These are phyloP conservation scores for Eulemur albifrons DNA, from an alignment of 2,797 vertebrate genomes.

Conservation along the genomic window DNA sequence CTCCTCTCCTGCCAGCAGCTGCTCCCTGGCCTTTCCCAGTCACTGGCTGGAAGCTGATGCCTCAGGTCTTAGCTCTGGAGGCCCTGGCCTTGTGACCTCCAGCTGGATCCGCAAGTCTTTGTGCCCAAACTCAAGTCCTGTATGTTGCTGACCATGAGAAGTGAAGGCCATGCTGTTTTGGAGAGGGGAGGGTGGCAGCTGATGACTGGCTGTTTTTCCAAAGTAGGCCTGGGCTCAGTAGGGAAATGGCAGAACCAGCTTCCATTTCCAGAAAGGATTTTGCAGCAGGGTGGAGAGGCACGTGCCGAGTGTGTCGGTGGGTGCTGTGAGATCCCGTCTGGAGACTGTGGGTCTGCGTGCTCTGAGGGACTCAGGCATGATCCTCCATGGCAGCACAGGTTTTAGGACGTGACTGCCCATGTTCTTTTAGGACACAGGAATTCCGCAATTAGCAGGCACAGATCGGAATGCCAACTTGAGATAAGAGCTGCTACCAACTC, in stretches of 20 bases:
- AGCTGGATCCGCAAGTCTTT: background rate
- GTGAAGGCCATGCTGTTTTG: background rate
- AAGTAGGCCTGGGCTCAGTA: background rate
- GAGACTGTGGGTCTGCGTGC: background rate
- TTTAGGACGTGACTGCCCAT: background rate
- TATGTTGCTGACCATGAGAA: rapidly evolving
- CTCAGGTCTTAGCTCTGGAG: background rate
- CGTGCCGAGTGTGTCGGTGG: rapidly evolving
- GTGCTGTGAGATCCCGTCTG: background rate
- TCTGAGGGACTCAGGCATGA: rapidly evolving
- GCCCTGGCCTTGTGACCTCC: background rate
- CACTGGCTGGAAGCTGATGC: background rate
- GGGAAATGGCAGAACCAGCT: background rate
- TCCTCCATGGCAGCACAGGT: rapidly evolving
- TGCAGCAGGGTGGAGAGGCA: rapidly evolving
- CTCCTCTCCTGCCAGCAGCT: background rate
- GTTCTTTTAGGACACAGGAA: background rate
- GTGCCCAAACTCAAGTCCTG: background rate
- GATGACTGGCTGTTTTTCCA: background rate
- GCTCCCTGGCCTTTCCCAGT: background rate
- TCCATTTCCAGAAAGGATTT: background rate
- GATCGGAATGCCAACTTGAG: background rate
- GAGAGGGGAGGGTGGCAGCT: background rate
- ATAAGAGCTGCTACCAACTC: background rate
- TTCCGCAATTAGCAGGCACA: background rate